Evolutionary conservation across 2,113 vertebrate genomes (phyloP), one percentile per base, ranked within the genome.

Genomic region (Cairina moschata): DNA sequence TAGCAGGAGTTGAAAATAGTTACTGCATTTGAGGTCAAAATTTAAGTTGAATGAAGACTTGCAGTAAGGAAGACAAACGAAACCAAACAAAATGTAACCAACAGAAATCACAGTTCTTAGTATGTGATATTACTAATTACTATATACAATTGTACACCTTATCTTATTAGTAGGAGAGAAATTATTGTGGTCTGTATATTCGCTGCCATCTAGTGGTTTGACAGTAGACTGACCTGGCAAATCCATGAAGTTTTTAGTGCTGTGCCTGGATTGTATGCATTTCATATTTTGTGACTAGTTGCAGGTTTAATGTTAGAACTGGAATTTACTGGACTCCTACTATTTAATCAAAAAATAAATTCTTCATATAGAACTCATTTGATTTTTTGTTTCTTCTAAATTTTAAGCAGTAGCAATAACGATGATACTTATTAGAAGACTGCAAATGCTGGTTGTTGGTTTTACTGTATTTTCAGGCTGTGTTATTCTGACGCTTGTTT

Each of bases 171-270:
- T 50, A 40, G 38, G 63, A 9, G 7, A 48, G 38, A 52, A 63
- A 12, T 63, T 60, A 50, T 26, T 40, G 29, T 84, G 34, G 6
- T 73, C 81, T 88, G 3, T 91, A 73, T 75, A 3, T 77, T 69
- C 50, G 88, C 62, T 96, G 95, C 95, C 96, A 95, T 86, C 96
- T 97, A 17, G 93, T 95, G 94, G 91, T 82, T 90, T 81, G 29
- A 67, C 4, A 31, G 71, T 66, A 75, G 72, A 87, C 22, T 56
- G 46, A 63, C 10, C 32, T 6, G 6, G 13, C 9, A n/a, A 17
- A 12, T 23, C 8, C 8, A 1, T 17, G 26, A 54, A 31, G 17
- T 29, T 6, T 28, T 8, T 44, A 8, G 13, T 63, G 31, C 40
- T 3, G 9, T 14, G 29, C 6, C 40, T 75, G 29, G 17, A 6